Evolutionary conservation across 2,113 vertebrate species (phyloP).

Genomic region (Mixornis gularis): DNA sequence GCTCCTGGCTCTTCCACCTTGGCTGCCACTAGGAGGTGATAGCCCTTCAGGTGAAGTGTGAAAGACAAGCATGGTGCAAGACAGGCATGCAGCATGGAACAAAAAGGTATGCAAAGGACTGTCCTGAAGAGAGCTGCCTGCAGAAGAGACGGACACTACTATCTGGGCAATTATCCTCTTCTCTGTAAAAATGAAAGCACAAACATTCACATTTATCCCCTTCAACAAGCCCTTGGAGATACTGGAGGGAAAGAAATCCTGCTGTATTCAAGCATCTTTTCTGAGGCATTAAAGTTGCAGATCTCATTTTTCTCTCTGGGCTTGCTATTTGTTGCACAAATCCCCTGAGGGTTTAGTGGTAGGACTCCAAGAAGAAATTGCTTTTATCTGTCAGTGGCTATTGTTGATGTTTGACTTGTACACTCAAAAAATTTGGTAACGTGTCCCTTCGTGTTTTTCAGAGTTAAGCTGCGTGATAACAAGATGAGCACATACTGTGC

Average conservation of each 20-base stretch:
- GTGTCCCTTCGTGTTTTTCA: background rate
- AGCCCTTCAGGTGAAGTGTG: background rate
- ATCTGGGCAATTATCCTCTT: background rate
- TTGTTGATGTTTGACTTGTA: constrained; percentile 23
- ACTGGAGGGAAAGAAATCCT: background rate
- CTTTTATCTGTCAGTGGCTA: constrained; percentile 19
- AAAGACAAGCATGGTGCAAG: background rate
- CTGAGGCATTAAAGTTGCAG: background rate
- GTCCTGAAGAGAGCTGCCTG: background rate
- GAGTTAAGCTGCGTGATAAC: background rate
- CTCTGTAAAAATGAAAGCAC: background rate
- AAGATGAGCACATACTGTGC: constrained; percentile 22
- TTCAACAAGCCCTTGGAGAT: background rate
- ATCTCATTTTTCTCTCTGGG: background rate
- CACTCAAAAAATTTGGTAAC: background rate
- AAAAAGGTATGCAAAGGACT: background rate
- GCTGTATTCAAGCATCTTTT: background rate
- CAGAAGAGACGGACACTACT: background rate
- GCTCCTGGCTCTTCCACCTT: background rate
- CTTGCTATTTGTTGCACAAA: background rate
- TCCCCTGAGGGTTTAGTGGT: background rate
- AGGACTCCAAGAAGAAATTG: background rate
- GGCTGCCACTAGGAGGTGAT: background rate
- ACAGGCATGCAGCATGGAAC: accelerated
- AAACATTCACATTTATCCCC: background rate